Percentiles rank a stretch among this genome's conserved stretches.
These are phyloP conservation scores for Eupeodes corollae DNA, from an alignment of 1,140 invertebrate genomes.

Conservation along the genomic window DNA sequence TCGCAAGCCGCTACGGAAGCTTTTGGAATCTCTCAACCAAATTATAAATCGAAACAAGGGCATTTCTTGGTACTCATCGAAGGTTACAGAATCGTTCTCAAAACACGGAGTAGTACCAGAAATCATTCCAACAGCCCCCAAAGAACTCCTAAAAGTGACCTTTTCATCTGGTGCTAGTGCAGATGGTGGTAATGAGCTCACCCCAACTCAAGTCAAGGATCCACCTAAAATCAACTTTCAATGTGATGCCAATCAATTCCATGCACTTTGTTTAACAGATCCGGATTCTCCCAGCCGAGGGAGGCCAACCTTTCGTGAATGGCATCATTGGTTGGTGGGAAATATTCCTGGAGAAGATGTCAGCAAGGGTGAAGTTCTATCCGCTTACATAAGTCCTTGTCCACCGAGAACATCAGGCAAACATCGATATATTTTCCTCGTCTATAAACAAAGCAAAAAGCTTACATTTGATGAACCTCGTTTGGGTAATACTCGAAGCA, in stretches of 20 bases:
- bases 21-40: too few species aligned
- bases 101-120: conserved; percentile 13
- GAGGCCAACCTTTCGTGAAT: conserved; percentile 63
- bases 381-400: conserved; percentile 69
- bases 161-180: conserved; percentile 39
- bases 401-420: conserved; percentile 63
- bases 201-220: conserved; percentile 50
- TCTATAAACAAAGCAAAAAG: conserved; percentile 59
- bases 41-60: too few species aligned
- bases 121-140: conserved; percentile 12
- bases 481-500: conserved; percentile 44
- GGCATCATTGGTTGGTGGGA: conserved; percentile 82
- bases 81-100: background rate
- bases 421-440: conserved; percentile 84
- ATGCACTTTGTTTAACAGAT: conserved; percentile 57
- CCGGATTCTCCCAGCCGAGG: conserved; percentile 51
- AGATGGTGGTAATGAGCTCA: conserved; percentile 47
- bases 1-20: too few species aligned
- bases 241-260: conserved; percentile 46
- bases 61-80: too few species aligned
- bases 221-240: conserved; percentile 51
- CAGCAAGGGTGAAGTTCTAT: conserved; percentile 55
- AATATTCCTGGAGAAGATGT: conserved; percentile 77
- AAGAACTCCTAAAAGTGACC: conserved; percentile 5
- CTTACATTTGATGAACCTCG: conserved; percentile 22